These are phyloP conservation scores for Therioaphis trifolii DNA, from an alignment of 2,888 invertebrate genomes.

Conservation along the genomic window DNA sequence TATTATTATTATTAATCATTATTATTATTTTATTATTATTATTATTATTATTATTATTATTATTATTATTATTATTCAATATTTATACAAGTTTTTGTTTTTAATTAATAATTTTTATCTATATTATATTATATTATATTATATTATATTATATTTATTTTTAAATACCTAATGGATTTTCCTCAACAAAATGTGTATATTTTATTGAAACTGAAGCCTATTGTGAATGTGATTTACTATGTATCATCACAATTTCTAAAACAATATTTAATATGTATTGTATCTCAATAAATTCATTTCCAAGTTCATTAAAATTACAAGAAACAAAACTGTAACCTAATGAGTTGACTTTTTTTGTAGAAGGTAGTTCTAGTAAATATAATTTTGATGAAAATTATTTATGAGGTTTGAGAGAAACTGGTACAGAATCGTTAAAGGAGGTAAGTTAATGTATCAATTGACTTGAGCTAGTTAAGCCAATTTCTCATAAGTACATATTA, in stretches of 20 bases:
- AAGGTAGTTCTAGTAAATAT: no score
- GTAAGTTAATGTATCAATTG: no score
- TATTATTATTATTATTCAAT: not conserved
- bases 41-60: conserved; percentile 11
- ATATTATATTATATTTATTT: not conserved
- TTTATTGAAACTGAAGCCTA: not conserved
- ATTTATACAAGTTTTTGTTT: conserved; percentile 18
- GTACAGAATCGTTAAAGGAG: no score
- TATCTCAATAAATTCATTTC: conserved; percentile 30
- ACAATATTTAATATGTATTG: conserved; percentile 1
- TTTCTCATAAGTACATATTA: no score
- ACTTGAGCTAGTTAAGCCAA: no score
- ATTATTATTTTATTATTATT: conserved; percentile 15
- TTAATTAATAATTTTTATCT: no score
- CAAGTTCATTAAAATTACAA: not conserved
- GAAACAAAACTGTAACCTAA: no score
- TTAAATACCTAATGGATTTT: conserved; percentile 4
- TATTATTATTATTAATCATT: not conserved
- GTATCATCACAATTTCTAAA: conserved; percentile 1
- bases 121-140: no score
- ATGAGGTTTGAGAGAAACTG: no score
- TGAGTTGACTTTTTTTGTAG: no score
- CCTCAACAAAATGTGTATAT: not conserved
- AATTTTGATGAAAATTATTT: no score
- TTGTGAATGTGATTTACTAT: not conserved